Evolutionary conservation across 2,888 invertebrate species (phyloP).

Genomic region (Platypus cylindrus): DNA sequence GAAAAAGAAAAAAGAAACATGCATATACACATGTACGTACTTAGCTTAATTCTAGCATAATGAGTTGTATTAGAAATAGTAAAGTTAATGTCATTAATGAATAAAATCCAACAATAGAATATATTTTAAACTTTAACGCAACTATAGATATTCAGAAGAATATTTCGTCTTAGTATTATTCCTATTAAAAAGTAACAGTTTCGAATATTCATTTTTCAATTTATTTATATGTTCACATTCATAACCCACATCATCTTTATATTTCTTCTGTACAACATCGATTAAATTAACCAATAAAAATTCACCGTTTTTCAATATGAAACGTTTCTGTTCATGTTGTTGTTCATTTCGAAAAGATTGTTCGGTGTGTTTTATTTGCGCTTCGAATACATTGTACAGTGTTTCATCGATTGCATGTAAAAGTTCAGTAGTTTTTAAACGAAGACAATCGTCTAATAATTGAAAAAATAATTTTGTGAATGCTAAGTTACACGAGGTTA

Average conservation of each 20-base stretch:
- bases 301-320: conserved; percentile 54
- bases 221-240: conserved; percentile 42
- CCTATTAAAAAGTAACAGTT: conserved; percentile 42
- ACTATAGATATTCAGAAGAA: conserved; percentile 39
- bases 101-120: too few species aligned
- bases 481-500: conserved; percentile 68
- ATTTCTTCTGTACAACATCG: conserved; percentile 49
- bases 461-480: conserved; percentile 66
- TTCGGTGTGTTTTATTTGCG: conserved; percentile 55
- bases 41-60: conserved; percentile 1
- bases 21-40: too few species aligned
- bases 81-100: too few species aligned
- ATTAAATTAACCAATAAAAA: conserved; percentile 56
- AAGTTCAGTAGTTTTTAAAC: conserved; percentile 61
- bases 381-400: conserved; percentile 58
- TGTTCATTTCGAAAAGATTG: conserved; percentile 42
- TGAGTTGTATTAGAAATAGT: too few species aligned
- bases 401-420: conserved; percentile 60
- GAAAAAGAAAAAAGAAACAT: too few species aligned
- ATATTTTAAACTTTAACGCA: conserved; percentile 2
- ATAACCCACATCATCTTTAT: conserved; percentile 46
- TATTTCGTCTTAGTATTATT: conserved; percentile 50
- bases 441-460: conserved; percentile 63
- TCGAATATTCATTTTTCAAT: conserved; percentile 44
- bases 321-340: conserved; percentile 38